Evolutionary conservation across 1,140 invertebrate species (phyloP).

Genomic region (Caenorhabditis tropicalis): DNA sequence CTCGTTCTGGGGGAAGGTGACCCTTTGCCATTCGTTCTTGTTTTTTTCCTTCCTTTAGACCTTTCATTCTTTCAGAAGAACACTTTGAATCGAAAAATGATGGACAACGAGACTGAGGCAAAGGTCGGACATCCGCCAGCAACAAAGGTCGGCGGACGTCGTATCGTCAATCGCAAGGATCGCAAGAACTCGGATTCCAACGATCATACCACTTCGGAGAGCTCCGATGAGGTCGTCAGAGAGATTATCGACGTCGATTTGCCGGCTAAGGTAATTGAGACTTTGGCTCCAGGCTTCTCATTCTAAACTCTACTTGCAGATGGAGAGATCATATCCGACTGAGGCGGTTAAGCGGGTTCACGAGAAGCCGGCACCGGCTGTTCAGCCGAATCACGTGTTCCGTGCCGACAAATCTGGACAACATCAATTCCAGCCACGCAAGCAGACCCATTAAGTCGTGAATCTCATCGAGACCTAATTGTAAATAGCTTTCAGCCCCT

Average conservation of each 20-base stretch:
- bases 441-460: not conserved
- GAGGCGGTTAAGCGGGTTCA: conserved; percentile 23
- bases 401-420: conserved; percentile 32
- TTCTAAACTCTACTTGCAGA: too few species aligned
- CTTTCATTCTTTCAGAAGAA: not conserved
- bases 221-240: conserved; percentile 22
- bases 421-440: conserved; percentile 46
- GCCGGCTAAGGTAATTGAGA: conserved; percentile 43
- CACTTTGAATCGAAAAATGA: not conserved
- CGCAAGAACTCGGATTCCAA: conserved; percentile 35
- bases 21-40: not conserved
- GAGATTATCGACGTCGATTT: conserved; percentile 29
- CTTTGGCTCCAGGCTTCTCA: not conserved
- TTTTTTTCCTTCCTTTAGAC: not conserved
- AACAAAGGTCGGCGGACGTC: conserved; percentile 42
- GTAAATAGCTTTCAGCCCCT: not conserved
- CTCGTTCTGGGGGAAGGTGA: not conserved
- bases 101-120: conserved; percentile 25
- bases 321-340: conserved; percentile 45
- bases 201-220: conserved; percentile 17
- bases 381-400: conserved; percentile 17
- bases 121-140: conserved; percentile 51
- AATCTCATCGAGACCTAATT: not conserved
- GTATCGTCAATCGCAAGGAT: conserved; percentile 48
- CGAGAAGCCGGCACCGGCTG: conserved; percentile 42